Conservation (phyloP, 1,140 invertebrate genomes). For the Papilio xuthus region DNA sequence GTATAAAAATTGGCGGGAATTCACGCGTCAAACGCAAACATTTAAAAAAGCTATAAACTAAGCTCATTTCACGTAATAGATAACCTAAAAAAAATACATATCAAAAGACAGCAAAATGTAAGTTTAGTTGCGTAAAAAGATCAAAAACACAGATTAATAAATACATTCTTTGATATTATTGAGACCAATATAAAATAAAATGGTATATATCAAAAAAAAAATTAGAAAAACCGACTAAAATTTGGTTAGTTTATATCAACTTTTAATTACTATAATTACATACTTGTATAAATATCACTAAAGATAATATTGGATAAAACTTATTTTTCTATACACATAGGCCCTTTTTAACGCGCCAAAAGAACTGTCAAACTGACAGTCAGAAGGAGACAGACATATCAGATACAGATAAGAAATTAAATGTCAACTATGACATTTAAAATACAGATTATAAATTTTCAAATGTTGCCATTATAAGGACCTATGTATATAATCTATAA, state of each 20-base stretch:
- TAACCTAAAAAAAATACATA: conserved; percentile 42
- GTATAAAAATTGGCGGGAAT: conserved; percentile 16
- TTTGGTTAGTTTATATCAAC: conserved; percentile 66
- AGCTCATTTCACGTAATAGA: conserved; percentile 14
- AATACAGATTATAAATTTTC: neutral
- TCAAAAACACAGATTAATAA: conserved; percentile 47
- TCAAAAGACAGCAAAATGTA: conserved; percentile 37
- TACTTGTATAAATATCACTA: conserved; percentile 69
- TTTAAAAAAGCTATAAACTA: conserved; percentile 17
- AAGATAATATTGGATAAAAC: conserved; percentile 38
- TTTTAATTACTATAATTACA: conserved; percentile 61
- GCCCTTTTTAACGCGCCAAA: neutral
- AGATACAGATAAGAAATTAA: neutral
- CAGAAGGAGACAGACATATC: neutral
- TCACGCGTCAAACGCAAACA: conserved; percentile 18
- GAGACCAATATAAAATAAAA: conserved; percentile 71
- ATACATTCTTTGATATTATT: conserved; percentile 73
- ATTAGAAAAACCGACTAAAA: conserved; percentile 64
- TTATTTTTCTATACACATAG: neutral
- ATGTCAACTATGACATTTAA: too few relatives aligned
- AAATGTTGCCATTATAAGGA: conserved; percentile 3
- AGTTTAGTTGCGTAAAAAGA: conserved; percentile 3
- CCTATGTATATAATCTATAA: neutral
- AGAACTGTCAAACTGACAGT: neutral
- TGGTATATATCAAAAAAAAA: conserved; percentile 43